These are phyloP conservation scores for Rhyzopertha dominica DNA, from an alignment of 1,140 invertebrate genomes.

Conservation along the genomic window DNA sequence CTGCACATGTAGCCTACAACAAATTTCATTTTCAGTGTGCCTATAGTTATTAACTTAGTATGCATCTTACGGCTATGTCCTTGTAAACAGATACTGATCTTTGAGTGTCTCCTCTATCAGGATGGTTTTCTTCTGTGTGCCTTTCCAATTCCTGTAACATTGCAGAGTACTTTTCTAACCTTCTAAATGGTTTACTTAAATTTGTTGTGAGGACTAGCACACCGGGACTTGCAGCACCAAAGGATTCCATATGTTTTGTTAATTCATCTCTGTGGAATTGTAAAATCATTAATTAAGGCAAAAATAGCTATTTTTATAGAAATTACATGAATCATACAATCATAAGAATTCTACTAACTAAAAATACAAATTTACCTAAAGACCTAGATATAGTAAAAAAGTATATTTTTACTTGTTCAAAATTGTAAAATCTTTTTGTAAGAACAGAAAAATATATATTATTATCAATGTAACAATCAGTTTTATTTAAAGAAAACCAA, in stretches of 20 bases:
- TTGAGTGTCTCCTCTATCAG: slow-evolving; percentile 94
- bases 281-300: slow-evolving; percentile 27
- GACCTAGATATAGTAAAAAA: too few relatives aligned
- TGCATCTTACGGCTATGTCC: slow-evolving; percentile 64
- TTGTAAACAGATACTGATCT: slow-evolving; percentile 90
- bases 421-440: too few relatives aligned
- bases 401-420: too few relatives aligned
- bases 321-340: neutral
- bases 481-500: too few relatives aligned
- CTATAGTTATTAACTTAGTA: neutral
- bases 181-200: slow-evolving; percentile 89
- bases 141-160: slow-evolving; percentile 92
- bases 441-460: too few relatives aligned
- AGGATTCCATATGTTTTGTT: slow-evolving; percentile 80
- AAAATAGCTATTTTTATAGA: neutral
- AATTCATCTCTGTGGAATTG: slow-evolving; percentile 85
- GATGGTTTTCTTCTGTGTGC: slow-evolving; percentile 91
- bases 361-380: too few relatives aligned
- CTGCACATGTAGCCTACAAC: slow-evolving; percentile 72
- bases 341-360: too few relatives aligned
- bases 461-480: too few relatives aligned
- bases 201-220: slow-evolving; percentile 86
- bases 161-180: slow-evolving; percentile 90
- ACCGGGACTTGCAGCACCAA: slow-evolving; percentile 75
- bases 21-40: slow-evolving; percentile 5